These are phyloP conservation scores for Lepidochitona cinerea DNA, from an alignment of 2,888 invertebrate genomes.

Conservation along the genomic window DNA sequence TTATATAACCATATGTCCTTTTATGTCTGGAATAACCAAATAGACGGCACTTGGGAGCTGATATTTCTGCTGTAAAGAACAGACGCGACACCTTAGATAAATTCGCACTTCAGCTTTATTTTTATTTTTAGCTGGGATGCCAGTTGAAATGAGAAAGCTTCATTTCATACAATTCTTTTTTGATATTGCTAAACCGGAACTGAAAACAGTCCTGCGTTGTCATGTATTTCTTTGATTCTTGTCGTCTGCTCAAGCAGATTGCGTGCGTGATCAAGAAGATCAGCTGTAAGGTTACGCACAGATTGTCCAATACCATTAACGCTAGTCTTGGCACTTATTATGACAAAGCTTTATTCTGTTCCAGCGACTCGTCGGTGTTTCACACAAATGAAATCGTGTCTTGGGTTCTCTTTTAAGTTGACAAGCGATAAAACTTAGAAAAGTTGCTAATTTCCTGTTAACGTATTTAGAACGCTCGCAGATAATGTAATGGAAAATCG, in stretches of 20 bases:
- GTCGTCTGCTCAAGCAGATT: background rate
- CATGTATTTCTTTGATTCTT: background rate
- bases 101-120: too few species aligned
- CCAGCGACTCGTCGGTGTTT: background rate
- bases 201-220: too few species aligned
- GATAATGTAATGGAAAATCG: background rate
- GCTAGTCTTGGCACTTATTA: background rate
- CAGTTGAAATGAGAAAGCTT: too few species aligned
- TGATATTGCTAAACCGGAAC: too few species aligned
- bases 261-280: background rate
- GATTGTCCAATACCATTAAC: constrained; percentile 6
- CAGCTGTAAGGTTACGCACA: background rate
- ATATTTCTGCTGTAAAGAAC: too few species aligned
- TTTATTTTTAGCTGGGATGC: too few species aligned
- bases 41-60: too few species aligned
- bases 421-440: background rate
- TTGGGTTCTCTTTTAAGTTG: background rate
- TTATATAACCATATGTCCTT: too few species aligned
- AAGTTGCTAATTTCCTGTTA: constrained; percentile 7
- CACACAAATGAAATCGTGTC: background rate
- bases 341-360: background rate
- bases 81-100: too few species aligned
- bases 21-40: too few species aligned
- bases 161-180: too few species aligned
- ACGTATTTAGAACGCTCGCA: background rate